Evolutionary conservation across 2,888 invertebrate species (phyloP).

Genomic region (Plutella xylostella): DNA sequence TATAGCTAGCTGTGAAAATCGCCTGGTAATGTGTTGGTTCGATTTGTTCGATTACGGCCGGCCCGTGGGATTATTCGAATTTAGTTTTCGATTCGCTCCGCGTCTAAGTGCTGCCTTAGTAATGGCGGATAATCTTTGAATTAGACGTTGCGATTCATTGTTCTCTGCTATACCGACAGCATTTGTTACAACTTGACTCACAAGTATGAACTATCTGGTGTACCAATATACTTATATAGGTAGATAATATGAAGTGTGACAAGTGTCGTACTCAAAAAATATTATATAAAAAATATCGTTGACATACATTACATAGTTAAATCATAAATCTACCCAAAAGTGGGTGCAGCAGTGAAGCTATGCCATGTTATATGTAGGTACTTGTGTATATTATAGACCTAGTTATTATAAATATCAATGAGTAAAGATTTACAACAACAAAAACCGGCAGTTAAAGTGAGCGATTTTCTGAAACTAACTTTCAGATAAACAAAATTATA

Average conservation of each 20-base stretch:
- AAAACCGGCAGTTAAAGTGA: no score
- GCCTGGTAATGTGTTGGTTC: conserved; percentile 62
- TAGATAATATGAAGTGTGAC: background rate
- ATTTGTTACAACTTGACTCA: background rate
- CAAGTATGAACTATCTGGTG: no score
- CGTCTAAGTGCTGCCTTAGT: conserved; percentile 50
- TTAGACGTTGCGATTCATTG: conserved; percentile 57
- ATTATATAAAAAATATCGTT: background rate
- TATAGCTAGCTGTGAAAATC: conserved; percentile 68
- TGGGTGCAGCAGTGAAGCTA: no score
- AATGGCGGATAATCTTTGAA: conserved; percentile 59
- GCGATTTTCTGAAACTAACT: no score
- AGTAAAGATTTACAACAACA: no score
- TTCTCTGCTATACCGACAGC: conserved; percentile 24
- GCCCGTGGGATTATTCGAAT: conserved; percentile 38
- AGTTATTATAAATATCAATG: no score
- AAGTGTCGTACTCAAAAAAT: background rate
- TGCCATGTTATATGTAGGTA: background rate
- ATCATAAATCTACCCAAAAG: no score
- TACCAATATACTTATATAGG: no score
- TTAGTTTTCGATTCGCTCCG: conserved; percentile 35
- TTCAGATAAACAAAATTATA: no score
- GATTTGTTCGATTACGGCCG: conserved; percentile 38
- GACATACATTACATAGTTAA: no score
- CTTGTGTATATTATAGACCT: background rate